phyloP scores from a whole-genome alignment of 2,888 invertebrate species.

The Ophioninae sp. region DNA sequence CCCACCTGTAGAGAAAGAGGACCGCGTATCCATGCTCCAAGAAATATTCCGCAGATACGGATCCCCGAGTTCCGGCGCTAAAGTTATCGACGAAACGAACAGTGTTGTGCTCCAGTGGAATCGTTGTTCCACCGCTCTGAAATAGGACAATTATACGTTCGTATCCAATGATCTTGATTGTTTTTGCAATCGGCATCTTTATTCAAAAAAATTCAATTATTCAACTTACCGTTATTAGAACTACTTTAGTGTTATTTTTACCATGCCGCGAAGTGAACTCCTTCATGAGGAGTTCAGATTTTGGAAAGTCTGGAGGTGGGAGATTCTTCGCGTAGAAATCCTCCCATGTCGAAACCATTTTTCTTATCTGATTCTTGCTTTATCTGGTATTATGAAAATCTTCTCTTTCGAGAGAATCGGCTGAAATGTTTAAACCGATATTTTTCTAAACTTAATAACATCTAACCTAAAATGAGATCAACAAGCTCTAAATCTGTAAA shows the following conservation, averaged over 20 bases:
- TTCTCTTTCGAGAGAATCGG: not conserved
- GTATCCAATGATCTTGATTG: not conserved
- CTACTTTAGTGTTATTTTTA: slow-evolving; percentile 87
- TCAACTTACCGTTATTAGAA: slow-evolving; percentile 88
- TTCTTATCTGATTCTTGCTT: not conserved
- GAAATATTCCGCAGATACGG: slow-evolving; percentile 98
- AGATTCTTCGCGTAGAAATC: slow-evolving; percentile 91
- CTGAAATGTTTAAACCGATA: too few species aligned
- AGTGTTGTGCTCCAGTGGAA: slow-evolving; percentile 97
- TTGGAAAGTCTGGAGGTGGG: slow-evolving; percentile 89
- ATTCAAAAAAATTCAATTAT: not conserved
- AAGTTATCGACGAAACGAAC: slow-evolving; percentile 99
- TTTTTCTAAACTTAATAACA: too few species aligned
- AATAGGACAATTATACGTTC: slow-evolving; percentile 5
- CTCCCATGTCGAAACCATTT: slow-evolving; percentile 86
- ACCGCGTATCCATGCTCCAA: slow-evolving; percentile 93
- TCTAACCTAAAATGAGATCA: too few species aligned
- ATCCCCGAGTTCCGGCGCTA: slow-evolving; percentile 97
- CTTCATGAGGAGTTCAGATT: slow-evolving; percentile 87
- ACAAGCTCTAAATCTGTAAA: too few species aligned
- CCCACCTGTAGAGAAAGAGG: slow-evolving; percentile 92
- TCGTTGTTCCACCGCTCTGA: slow-evolving; percentile 97
- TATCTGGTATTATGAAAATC: not conserved
- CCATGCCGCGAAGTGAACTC: slow-evolving; percentile 89
- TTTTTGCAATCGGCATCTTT: not conserved